Base-by-base conservation (phyloP, 2,888 invertebrate genomes). In the Erebia epiphron region DNA sequence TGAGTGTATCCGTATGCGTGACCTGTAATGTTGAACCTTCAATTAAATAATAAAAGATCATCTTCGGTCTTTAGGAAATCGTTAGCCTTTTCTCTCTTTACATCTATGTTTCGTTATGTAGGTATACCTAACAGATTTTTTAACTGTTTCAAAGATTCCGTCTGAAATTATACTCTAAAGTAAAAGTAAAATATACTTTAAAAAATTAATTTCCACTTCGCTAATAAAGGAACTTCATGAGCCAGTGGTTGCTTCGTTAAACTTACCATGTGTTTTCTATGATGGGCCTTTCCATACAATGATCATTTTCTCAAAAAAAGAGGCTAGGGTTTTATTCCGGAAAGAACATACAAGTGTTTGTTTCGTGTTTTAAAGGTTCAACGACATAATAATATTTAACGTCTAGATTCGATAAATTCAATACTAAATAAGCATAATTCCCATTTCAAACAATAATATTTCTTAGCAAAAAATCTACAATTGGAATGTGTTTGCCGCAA, bases 1-100 rank as follows among this genome's bases (percentile, higher is more conserved):
- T 56, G 43, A 56, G 58, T 58, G 58, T 67, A 67, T 58, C 67
- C 67, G 58, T 58, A 58, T 67, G 49, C 46, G 49, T 58, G 67
- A 67, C 67, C 67, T 67, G 58, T 67, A 67, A 67, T 26, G 49
- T 49, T 58, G 49, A 67, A 58, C 58, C 58, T 67, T 58, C 57
- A 49, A 67, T 49, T 21, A 9, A 66, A 11, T 67, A 46, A 26
- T 58, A 43, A 41, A 52, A 35, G 50, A 66, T 57, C 66, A 67
- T 58, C 58, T 67, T 56, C 65, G 46, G 56, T 57, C 57, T 67
- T 57, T n/a, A 67, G 58, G 67, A 67, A 67, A 35, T 49, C 13
- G 4, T 26, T 46, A 56, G 56, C n/a, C 56, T 56, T 46, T 46
- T 46, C 26, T 49, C 9, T 57, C 57, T 57, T n/a, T 3, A 26